Evolutionary conservation across 37 sponge, comb jelly and placozoan species (phyloP), one percentile per base, ranked within the genome.

Genomic region (Ephydatia muelleri): DNA sequence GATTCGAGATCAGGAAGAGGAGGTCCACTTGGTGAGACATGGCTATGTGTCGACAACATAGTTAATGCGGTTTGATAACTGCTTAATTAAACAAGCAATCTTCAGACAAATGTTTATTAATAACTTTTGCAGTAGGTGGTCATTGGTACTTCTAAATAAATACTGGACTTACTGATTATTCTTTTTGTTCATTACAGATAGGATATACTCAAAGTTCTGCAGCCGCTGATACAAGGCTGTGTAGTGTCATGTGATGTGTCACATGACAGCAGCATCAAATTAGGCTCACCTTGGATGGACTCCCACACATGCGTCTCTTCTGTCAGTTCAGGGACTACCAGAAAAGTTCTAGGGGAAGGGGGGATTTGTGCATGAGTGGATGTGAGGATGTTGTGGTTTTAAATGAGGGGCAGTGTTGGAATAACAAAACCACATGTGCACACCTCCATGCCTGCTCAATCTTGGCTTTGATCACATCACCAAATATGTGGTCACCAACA

Each of bases 401-500:
- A 57, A 21, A 14, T 14, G 16, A 1, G 19, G 16, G 57, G 6
- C 57, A 57, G 9, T 57, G 19, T 43, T 57, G 57, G 1, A 21
- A 21, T 11, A 57, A 57, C 6, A 9, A 11, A 21, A 5, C 12
- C 57, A 57, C 57, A 57, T n/a, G 57, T 9, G 34, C 34, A 71
- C 48, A 96, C 96, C 96, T 92, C 95, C 93, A 95, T 25, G 97
- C 97, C n/a, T 93, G 93, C 77, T 90, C 89, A 73, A 91, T 92
- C 92, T 97, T 97, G 19, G 97, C 93, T 40, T 92, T 92, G 80
- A 97, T 89, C 39, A 97, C 94, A 83, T 97, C 97, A 34, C 97
- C 97, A 92, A 94, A 97, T 11, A 97, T 95, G 81, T 97, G 97
- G 66, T 97, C 97, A 1, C 97, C 97, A 76, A 97, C 89, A 75